phyloP scores from a whole-genome alignment of 1,140 invertebrate species.

The Pteromalus puparum region DNA sequence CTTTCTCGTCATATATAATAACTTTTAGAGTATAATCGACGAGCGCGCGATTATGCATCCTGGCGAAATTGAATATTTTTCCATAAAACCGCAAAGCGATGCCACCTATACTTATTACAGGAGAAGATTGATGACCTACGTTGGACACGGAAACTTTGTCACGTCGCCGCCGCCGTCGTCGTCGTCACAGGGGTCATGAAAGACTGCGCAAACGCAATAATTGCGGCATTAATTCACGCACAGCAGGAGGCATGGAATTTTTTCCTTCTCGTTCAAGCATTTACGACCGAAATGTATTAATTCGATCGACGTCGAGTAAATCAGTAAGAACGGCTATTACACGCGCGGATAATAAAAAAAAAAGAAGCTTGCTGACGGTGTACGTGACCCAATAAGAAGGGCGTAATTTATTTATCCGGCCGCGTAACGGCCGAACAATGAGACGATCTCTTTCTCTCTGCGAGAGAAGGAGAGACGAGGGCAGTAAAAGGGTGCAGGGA shows the following conservation, averaged over 20 bases:
- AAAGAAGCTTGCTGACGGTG: neutral
- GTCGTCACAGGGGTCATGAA: too few species aligned
- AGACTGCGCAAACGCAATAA: neutral
- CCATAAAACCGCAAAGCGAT: neutral
- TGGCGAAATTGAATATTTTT: constrained; percentile 37
- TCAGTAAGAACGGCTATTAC: neutral
- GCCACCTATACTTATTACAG: neutral
- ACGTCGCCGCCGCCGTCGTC: too few species aligned
- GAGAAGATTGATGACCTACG: constrained; percentile 9
- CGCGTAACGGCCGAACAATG: neutral
- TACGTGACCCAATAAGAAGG: constrained; percentile 22
- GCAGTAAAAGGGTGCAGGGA: constrained; percentile 22
- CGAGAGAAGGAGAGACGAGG: neutral
- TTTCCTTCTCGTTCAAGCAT: neutral
- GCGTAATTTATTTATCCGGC: constrained; percentile 35
- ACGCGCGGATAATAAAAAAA: neutral
- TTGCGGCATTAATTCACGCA: constrained; percentile 11
- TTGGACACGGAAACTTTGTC: constrained; percentile 11
- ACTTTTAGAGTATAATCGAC: neutral
- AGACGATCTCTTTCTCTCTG: neutral
- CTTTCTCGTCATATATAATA: too few species aligned
- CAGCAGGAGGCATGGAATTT: neutral
- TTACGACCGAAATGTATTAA: constrained; percentile 4
- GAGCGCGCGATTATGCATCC: neutral
- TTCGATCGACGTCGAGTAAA: neutral